A percentile compares a stretch with the other conserved stretches of the same genome.
Evolutionary conservation across 2,888 invertebrate species (phyloP).

Genomic region (Diarsia rubi): DNA sequence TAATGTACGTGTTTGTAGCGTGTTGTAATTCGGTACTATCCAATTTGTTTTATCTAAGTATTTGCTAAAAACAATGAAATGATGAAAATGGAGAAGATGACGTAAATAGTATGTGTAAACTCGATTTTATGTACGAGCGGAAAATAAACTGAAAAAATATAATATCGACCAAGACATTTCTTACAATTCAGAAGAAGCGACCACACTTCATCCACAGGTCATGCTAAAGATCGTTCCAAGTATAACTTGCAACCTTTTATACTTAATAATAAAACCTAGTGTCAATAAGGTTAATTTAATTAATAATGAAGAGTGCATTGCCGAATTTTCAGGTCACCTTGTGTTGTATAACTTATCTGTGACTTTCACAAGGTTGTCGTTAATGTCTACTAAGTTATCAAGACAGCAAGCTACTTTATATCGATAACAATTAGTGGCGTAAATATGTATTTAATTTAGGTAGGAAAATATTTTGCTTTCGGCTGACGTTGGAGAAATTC

Average conservation of each 20-base stretch:
- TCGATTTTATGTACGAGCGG: neutral
- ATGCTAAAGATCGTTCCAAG: constrained; percentile 2
- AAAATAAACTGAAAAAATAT: neutral
- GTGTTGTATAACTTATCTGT: constrained; percentile 68
- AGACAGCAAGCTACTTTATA: constrained; percentile 20
- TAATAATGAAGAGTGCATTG: constrained; percentile 56
- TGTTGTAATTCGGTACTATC: constrained; percentile 19
- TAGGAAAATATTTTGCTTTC: constrained; percentile 26
- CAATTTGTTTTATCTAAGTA: neutral
- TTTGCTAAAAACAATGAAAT: constrained; percentile 10
- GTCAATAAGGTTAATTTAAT: constrained; percentile 60
- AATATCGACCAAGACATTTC: neutral
- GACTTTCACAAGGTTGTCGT: constrained; percentile 72
- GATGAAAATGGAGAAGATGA: neutral
- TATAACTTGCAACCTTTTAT: constrained; percentile 32
- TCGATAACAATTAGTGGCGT: constrained; percentile 38
- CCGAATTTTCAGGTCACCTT: constrained; percentile 75
- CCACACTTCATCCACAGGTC: neutral
- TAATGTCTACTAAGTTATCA: constrained; percentile 55
- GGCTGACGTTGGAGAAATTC: constrained; percentile 16
- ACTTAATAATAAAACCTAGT: constrained; percentile 27
- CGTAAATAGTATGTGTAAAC: neutral
- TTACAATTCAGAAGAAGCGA: neutral
- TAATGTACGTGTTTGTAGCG: constrained; percentile 1
- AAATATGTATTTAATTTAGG: constrained; percentile 10